Conservation (phyloP, 2,888 invertebrate species). For the Drosophila histrio region DNA sequence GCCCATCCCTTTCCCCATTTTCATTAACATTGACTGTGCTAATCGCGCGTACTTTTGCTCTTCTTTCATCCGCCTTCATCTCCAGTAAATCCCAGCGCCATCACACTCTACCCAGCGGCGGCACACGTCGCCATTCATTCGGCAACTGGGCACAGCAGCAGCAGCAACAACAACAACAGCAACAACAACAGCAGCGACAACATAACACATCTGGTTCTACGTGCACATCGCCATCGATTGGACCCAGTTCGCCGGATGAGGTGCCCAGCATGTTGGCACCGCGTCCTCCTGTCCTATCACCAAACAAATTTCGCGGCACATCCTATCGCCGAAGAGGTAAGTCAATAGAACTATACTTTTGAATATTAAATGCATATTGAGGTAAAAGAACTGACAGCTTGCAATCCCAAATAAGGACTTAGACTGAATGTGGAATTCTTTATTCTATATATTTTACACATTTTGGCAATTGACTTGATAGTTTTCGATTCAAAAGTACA, state of each 20-base stretch:
- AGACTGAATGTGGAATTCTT: not conserved
- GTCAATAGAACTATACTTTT: slow-evolving; percentile 43
- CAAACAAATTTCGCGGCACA: slow-evolving; percentile 81
- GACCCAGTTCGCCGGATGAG: slow-evolving; percentile 82
- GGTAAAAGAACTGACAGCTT: not conserved
- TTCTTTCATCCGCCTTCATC: slow-evolving; percentile 18
- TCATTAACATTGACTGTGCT: slow-evolving; percentile 64
- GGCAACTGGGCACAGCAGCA: slow-evolving; percentile 82
- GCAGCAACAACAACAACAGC: slow-evolving; percentile 31
- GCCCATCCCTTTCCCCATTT: slow-evolving; percentile 12
- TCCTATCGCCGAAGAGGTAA: slow-evolving; percentile 81
- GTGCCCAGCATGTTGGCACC: slow-evolving; percentile 84
- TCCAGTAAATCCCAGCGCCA: slow-evolving; percentile 77
- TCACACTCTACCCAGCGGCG: slow-evolving; percentile 79
- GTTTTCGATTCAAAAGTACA: no score
- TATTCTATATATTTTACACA: not conserved
- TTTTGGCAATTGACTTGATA: no score
- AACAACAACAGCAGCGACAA: slow-evolving; percentile 52
- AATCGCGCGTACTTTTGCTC: slow-evolving; percentile 65
- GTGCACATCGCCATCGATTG: slow-evolving; percentile 65
- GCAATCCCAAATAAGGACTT: not conserved
- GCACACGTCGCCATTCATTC: slow-evolving; percentile 83
- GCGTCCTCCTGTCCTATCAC: slow-evolving; percentile 81
- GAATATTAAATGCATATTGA: not conserved
- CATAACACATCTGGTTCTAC: slow-evolving; percentile 61